Conservation (phyloP, 2,797 vertebrate genomes). For the Pangasius mekongensis region DNA sequence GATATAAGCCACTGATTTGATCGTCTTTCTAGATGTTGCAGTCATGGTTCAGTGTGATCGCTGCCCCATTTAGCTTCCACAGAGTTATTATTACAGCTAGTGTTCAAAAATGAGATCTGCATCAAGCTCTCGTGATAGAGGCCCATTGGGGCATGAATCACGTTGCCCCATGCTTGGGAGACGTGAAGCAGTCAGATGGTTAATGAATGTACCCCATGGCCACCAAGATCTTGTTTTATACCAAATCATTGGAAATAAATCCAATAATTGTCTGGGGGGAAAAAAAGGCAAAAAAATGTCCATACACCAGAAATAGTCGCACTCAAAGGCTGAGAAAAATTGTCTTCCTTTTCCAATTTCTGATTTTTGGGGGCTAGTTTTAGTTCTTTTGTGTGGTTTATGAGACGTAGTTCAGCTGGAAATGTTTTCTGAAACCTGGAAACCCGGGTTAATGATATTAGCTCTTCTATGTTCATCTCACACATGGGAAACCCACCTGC, state of each 20-base stretch:
- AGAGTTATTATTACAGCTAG: not conserved
- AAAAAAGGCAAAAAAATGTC: not conserved
- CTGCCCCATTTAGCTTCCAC: not conserved
- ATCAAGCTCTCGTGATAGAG: not conserved
- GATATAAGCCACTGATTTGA: not conserved
- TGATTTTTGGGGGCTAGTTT: not conserved
- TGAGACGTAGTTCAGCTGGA: not conserved
- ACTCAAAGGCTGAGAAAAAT: not conserved
- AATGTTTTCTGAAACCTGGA: slow-evolving; percentile 2
- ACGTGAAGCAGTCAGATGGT: not conserved
- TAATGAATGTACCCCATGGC: not conserved
- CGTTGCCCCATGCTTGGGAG: not conserved
- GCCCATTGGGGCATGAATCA: not conserved
- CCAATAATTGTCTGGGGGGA: not conserved
- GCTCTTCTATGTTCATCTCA: not conserved
- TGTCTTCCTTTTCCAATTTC: not conserved
- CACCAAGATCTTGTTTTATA: not conserved
- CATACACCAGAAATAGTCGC: not conserved
- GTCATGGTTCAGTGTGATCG: not conserved
- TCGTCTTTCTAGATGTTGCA: not conserved
- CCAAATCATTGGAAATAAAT: not conserved
- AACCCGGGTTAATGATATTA: not conserved
- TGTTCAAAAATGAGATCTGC: not conserved
- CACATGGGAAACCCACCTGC: not conserved
- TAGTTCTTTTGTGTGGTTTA: not conserved